A percentile compares a stretch with the other conserved stretches of the same genome.
These are phyloP conservation scores for Sarcophaga bullata DNA, from an alignment of 1,140 invertebrate species.

Conservation along the genomic window DNA sequence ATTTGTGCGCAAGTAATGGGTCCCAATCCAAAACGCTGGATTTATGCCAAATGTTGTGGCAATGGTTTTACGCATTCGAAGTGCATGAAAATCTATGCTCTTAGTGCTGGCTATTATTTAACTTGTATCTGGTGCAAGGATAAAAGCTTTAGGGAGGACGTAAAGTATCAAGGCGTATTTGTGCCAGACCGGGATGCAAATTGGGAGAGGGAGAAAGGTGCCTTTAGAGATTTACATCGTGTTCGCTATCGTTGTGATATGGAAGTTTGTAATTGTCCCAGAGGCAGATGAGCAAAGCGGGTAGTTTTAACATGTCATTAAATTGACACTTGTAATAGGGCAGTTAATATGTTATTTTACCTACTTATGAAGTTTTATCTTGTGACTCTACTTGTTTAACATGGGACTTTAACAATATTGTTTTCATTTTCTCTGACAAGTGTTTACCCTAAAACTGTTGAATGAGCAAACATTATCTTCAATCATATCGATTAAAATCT, in stretches of 20 bases:
- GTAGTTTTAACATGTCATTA: constrained; percentile 5
- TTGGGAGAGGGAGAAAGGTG: constrained; percentile 53
- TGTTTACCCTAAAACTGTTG: too few species aligned
- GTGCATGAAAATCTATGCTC: constrained; percentile 54
- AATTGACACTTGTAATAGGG: too few species aligned
- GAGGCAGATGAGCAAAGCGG: constrained; percentile 46
- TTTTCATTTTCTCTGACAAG: too few species aligned
- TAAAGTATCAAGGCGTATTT: constrained; percentile 52
- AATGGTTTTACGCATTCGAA: constrained; percentile 52
- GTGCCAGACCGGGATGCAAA: constrained; percentile 58
- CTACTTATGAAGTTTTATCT: too few species aligned
- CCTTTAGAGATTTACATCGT: constrained; percentile 53
- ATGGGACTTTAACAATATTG: not conserved
- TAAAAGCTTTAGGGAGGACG: constrained; percentile 47
- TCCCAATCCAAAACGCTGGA: constrained; percentile 38
- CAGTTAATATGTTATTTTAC: too few species aligned
- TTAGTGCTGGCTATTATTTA: constrained; percentile 57
- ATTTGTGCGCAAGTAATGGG: constrained; percentile 49
- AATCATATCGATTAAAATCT: too few species aligned
- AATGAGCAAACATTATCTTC: too few species aligned
- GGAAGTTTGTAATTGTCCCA: constrained; percentile 46
- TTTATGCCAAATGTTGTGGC: constrained; percentile 54
- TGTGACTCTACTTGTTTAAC: too few species aligned
- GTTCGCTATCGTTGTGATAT: constrained; percentile 48
- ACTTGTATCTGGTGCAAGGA: constrained; percentile 56